Evolutionary conservation across 2,113 vertebrate species (phyloP).

Genomic region (Coracopsis vasa): DNA sequence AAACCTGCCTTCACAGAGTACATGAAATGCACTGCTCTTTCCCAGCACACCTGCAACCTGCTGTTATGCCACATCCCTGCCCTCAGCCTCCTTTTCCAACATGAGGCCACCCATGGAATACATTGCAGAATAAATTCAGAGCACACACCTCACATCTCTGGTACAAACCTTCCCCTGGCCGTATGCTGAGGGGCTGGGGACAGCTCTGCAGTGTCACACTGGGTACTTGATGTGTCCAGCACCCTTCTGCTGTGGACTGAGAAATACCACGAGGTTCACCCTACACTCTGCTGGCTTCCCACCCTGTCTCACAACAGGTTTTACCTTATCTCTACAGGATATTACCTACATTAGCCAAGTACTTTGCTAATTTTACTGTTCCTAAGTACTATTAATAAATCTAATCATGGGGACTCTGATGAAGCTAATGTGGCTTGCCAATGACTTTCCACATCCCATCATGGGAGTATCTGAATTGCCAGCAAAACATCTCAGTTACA

Average conservation of each 20-base stretch:
- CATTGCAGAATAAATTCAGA: not conserved
- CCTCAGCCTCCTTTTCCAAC: not conserved
- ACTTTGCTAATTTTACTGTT: not conserved
- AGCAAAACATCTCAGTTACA: not conserved
- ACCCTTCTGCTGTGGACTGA: not conserved
- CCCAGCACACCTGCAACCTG: not conserved
- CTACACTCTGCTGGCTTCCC: not conserved
- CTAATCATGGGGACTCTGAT: not conserved
- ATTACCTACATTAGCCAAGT: not conserved
- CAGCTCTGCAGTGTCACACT: not conserved
- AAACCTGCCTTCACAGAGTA: not conserved
- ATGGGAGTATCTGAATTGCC: not conserved
- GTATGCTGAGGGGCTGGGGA: not conserved
- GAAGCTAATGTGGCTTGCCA: not conserved
- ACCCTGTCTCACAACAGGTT: not conserved
- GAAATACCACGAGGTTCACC: not conserved
- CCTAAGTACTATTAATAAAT: not conserved
- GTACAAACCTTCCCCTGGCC: not conserved
- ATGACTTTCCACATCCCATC: not conserved
- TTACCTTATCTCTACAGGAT: not conserved
- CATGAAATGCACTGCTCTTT: not conserved
- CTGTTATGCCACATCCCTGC: not conserved
- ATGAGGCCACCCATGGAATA: not conserved
- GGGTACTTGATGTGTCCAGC: not conserved
- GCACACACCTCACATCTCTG: rapidly evolving